phyloP scores from a whole-genome alignment of 2,888 invertebrate genomes.

The Druceiella hillmani region DNA sequence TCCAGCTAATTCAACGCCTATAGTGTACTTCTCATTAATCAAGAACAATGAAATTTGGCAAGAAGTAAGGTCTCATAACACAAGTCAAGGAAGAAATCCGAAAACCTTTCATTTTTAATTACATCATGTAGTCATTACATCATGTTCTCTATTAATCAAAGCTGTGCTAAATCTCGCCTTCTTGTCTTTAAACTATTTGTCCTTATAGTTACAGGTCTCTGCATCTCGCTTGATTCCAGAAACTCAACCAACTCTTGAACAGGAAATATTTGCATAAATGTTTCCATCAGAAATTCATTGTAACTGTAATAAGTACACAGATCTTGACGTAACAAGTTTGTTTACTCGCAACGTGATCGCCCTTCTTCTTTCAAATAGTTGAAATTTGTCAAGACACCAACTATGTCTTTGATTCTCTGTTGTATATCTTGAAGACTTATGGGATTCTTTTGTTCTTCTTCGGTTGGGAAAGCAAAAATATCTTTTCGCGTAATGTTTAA shows the following conservation, averaged over 20 bases:
- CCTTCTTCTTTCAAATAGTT: constrained; percentile 59
- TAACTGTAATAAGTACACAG: constrained; percentile 94
- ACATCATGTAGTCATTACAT: too few relatives aligned
- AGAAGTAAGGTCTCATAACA: too few relatives aligned
- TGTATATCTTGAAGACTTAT: constrained; percentile 77
- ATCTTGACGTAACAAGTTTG: constrained; percentile 73
- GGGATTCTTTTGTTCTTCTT: constrained; percentile 66
- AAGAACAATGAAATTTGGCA: too few relatives aligned
- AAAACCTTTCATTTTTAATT: too few relatives aligned
- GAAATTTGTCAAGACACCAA: constrained; percentile 76
- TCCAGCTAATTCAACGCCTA: too few relatives aligned
- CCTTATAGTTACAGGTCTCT: constrained; percentile 91
- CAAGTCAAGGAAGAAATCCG: too few relatives aligned
- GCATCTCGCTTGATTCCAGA: constrained; percentile 93
- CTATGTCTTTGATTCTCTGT: constrained; percentile 83
- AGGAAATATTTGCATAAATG: constrained; percentile 85
- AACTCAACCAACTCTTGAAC: constrained; percentile 85
- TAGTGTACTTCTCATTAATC: too few relatives aligned
- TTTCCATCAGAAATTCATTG: constrained; percentile 92
- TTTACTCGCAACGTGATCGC: constrained; percentile 76
- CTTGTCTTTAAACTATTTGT: constrained; percentile 94
- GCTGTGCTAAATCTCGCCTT: constrained; percentile 90
- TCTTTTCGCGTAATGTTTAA: constrained; percentile 73
- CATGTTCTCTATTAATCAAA: constrained; percentile 90
- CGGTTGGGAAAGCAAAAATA: constrained; percentile 72